Base-by-base conservation (phyloP, 2,797 vertebrate genomes). In the Gymnocypris eckloni region DNA sequence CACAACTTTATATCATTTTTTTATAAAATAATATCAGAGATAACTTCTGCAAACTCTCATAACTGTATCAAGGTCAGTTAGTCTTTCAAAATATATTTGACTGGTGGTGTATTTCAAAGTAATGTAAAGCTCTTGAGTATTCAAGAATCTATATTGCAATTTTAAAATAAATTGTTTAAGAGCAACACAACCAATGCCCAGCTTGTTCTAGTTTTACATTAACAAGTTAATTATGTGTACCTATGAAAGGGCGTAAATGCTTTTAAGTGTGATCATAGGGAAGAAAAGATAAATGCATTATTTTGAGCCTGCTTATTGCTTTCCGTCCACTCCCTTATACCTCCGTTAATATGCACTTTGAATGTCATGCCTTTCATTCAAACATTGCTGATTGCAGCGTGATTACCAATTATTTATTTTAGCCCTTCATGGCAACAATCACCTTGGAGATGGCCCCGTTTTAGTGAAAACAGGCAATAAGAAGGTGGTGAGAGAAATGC, bases 391-490 rank as follows among this genome's bases (percentile, higher is more conserved):
- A 87, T 83, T 86, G 76, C 81, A 78, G 66, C 22, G 37, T 67
- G 22, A 86, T 90, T 88, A 71, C 6, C 4, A 90, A 54, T 66
- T 89, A 90, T 89, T 89, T 93, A 86, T 89, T 90, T 48, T 88
- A 91, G 90, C 90, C 90, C 87, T 92, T 92, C 87, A 84, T 92
- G 91, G 89, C 91, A 92, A 92, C 92, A 91, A 92, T 95, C 92
- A 89, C 94, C 92, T 94, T 92, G 90, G 94, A 91, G 93, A 93
- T 91, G 87, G 89, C 87, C 83, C 72, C 90, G 90, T 90, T 91
- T 92, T 91, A 90, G 90, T 89, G 89, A 92, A 93, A 93, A 90
- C 88, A 83, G 91, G 90, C 93, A 87, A 90, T 70, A 82, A 81
- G 87, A 56, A 70, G 39, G 76, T 45, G 78, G 91, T 90, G 64